Evolutionary conservation across 2,888 invertebrate species (phyloP).

Genomic region (Tuta absoluta): DNA sequence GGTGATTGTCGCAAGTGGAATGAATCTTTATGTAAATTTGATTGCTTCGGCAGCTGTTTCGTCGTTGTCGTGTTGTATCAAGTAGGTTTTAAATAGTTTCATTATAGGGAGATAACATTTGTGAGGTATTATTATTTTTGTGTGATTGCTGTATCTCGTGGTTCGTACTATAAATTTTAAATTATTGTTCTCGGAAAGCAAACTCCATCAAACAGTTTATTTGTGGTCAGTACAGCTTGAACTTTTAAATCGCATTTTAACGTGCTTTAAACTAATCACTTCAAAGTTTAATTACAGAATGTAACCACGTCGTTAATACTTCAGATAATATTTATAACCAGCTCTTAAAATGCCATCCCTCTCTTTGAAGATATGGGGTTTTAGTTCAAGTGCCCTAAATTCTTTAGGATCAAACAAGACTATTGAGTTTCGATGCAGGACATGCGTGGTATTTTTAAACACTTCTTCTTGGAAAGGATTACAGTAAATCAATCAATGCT

Average conservation of each 20-base stretch:
- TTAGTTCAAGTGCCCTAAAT: slow-evolving; percentile 17
- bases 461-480: slow-evolving; percentile 1
- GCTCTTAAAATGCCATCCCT: slow-evolving; percentile 16
- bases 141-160: not conserved
- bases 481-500: not conserved
- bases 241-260: not conserved
- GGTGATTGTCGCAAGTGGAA: slow-evolving; percentile 15
- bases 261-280: not conserved
- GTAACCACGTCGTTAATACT: slow-evolving; percentile 16
- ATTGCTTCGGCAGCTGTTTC: slow-evolving; percentile 17
- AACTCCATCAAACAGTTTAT: not conserved
- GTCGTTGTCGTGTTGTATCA: not conserved
- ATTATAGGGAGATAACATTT: slow-evolving; percentile 5
- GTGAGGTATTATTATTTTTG: not conserved
- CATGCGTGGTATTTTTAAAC: not conserved
- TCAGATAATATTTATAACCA: slow-evolving; percentile 11
- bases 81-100: slow-evolving; percentile 5
- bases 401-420: slow-evolving; percentile 9
- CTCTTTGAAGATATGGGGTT: not conserved
- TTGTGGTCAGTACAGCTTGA: not conserved
- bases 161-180: too few relatives aligned
- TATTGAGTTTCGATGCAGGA: not conserved
- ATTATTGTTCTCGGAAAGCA: not conserved
- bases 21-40: slow-evolving; percentile 20
- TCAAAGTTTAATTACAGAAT: not conserved